A percentile compares a stretch with the other conserved stretches of the same genome.
phyloP scores from a whole-genome alignment of 1,140 invertebrate genomes.

The Ceratina japonica region DNA sequence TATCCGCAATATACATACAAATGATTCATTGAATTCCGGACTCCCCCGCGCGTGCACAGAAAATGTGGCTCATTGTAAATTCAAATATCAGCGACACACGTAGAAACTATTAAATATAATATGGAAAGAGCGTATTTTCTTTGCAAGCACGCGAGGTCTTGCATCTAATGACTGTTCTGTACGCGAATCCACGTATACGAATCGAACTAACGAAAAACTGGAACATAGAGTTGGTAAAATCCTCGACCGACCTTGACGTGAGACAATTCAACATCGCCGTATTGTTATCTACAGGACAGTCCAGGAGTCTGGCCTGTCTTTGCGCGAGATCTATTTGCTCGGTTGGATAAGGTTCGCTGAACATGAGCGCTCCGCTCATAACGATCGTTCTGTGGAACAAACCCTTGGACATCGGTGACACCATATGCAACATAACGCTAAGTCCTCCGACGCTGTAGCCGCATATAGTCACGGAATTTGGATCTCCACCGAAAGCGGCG shows the following conservation, averaged over 20 bases:
- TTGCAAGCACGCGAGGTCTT: no score
- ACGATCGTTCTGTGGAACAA: constrained; percentile 86
- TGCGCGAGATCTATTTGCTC: constrained; percentile 83
- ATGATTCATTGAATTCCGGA: no score
- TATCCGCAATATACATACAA: no score
- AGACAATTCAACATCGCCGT: constrained; percentile 83
- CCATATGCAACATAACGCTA: constrained; percentile 82
- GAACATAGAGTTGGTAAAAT: constrained; percentile 58
- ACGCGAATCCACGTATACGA: not conserved
- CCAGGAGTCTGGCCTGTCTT: constrained; percentile 84
- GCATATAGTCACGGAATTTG: constrained; percentile 82
- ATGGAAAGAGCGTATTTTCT: no score
- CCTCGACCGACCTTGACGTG: constrained; percentile 76
- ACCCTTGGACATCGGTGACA: constrained; percentile 82
- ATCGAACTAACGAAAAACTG: constrained; percentile 62
- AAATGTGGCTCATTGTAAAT: no score
- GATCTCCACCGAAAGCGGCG: constrained; percentile 81
- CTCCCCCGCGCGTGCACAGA: no score
- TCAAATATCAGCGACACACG: no score
- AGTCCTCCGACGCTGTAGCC: constrained; percentile 85
- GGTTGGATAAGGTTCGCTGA: constrained; percentile 71
- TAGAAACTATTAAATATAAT: no score
- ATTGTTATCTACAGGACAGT: constrained; percentile 83
- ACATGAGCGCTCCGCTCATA: constrained; percentile 83
- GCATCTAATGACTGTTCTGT: not conserved